These are phyloP conservation scores for Coendou prehensilis DNA, from an alignment of 2,797 vertebrate genomes.

Conservation along the genomic window DNA sequence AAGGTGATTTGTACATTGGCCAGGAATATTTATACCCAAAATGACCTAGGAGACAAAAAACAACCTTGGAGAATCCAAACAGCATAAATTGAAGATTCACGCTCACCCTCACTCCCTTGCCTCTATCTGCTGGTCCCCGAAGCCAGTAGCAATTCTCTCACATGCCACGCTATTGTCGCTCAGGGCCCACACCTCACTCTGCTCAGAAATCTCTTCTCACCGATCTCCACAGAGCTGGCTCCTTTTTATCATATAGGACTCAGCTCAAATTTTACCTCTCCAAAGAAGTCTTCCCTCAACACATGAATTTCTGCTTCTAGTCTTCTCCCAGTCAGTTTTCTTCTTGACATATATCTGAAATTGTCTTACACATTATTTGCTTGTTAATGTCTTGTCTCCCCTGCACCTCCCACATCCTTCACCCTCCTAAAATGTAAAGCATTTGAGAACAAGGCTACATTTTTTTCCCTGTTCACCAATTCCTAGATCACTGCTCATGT, in stretches of 20 bases:
- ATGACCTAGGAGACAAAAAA: background rate
- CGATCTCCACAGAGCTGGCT: background rate
- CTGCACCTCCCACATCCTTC: background rate
- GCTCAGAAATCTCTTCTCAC: background rate
- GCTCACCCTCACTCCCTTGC: too few relatives aligned
- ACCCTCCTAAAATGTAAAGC: background rate
- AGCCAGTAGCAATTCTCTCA: background rate
- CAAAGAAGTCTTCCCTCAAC: background rate
- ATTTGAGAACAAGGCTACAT: background rate
- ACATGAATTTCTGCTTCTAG: background rate
- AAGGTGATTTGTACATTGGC: background rate
- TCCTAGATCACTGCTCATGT: background rate
- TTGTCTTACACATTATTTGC: background rate
- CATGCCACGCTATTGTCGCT: rapidly evolving
- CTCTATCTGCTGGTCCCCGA: background rate
- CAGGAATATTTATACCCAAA: constrained; percentile 4
- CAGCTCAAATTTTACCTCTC: background rate
- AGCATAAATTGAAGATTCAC: background rate
- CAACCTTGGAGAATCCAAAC: background rate
- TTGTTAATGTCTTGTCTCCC: background rate
- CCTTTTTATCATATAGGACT: background rate
- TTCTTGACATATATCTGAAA: background rate
- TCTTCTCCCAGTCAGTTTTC: background rate
- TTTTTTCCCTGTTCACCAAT: background rate
- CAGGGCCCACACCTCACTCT: background rate